Evolutionary conservation across 2,888 invertebrate genomes (phyloP), one percentile per base, ranked within the genome.

Genomic region (Tridacna crocea): DNA sequence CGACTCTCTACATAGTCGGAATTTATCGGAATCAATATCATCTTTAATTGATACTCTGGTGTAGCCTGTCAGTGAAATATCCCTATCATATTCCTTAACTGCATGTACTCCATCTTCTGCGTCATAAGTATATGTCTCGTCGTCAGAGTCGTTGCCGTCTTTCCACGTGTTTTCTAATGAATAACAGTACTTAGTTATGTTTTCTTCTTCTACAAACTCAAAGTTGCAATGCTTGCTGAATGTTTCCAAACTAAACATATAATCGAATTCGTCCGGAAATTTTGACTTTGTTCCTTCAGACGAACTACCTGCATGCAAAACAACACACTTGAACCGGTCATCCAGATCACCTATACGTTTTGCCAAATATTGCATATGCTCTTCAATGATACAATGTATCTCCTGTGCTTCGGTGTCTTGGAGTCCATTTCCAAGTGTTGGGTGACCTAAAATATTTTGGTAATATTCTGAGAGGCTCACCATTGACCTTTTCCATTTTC

Each of bases 231-330:
- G 63, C 24, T 74, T 47, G 55, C 79, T 81, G 19, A 86, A 78
- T 61, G 75, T 72, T 63, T 86, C 82, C 19, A 86, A 63, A 60
- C 82, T 79, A 75, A 86, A 68, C 60, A 82, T 83, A 26, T 75
- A 86, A 77, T 86, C 83, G 51, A 86, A 86, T 60, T 86, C 85
- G 61, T 83, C 75, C 2, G 85, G 85, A 13, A 19, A 77, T 36
- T 55, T 73, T n/a, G 80, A 78, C 66, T 86, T 86, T 10, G 85
- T 83, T 17, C 82, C 82, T 73, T 86, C 83, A n/a, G 83, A 83
- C 6, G 73, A 72, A 70, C 85, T 86, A 0, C 85, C 85, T 22
- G 80, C 83, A 58, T 78, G 81, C 4, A 83, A 63, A 19, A 86
- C 48, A 19, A 72, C 73, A 75, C 81, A 81, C 27, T 70, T 63